Percentiles rank a stretch among this genome's conserved stretches.
Evolutionary conservation across 2,888 invertebrate genomes (phyloP).

Genomic region (Drosophila diplacantha): DNA sequence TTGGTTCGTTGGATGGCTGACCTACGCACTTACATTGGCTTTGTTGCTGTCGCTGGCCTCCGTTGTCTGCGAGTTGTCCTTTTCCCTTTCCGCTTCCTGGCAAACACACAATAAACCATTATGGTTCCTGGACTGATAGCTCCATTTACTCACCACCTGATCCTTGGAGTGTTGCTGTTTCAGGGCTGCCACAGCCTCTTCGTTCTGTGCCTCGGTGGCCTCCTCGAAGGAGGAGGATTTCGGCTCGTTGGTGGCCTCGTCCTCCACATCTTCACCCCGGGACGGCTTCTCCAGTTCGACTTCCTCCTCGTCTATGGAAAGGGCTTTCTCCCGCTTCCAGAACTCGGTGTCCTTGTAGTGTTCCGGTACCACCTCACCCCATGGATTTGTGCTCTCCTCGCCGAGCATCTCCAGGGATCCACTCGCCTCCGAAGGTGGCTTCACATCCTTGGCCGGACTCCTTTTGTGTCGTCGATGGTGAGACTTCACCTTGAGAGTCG

Average conservation of each 20-base stretch:
- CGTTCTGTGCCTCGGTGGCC: slow-evolving; percentile 74
- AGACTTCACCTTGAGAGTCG: slow-evolving; percentile 70
- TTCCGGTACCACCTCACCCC: slow-evolving; percentile 76
- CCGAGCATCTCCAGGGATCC: slow-evolving; percentile 73
- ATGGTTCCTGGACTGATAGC: not conserved
- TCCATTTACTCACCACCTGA: slow-evolving; percentile 62
- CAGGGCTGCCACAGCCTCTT: slow-evolving; percentile 69
- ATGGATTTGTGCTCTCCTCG: slow-evolving; percentile 74
- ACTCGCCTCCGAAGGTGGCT: slow-evolving; percentile 31
- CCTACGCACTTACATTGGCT: slow-evolving; percentile 70
- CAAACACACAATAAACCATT: slow-evolving; percentile 12
- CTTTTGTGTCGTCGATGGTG: slow-evolving; percentile 74
- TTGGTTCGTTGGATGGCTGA: slow-evolving; percentile 11
- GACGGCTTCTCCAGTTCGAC: slow-evolving; percentile 58
- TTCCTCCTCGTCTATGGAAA: slow-evolving; percentile 76
- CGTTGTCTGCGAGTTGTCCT: slow-evolving; percentile 40
- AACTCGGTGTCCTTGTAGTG: slow-evolving; percentile 76
- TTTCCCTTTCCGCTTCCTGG: slow-evolving; percentile 24
- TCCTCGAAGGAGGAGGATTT: slow-evolving; percentile 77
- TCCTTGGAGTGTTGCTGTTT: slow-evolving; percentile 65
- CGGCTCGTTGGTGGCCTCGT: slow-evolving; percentile 62
- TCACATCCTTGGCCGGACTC: slow-evolving; percentile 74
- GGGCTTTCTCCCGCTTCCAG: slow-evolving; percentile 75
- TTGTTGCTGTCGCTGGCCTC: slow-evolving; percentile 58
- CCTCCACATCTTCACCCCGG: slow-evolving; percentile 51